These are phyloP conservation scores for Plebejus anna DNA, from an alignment of 2,888 invertebrate genomes.

Conservation along the genomic window DNA sequence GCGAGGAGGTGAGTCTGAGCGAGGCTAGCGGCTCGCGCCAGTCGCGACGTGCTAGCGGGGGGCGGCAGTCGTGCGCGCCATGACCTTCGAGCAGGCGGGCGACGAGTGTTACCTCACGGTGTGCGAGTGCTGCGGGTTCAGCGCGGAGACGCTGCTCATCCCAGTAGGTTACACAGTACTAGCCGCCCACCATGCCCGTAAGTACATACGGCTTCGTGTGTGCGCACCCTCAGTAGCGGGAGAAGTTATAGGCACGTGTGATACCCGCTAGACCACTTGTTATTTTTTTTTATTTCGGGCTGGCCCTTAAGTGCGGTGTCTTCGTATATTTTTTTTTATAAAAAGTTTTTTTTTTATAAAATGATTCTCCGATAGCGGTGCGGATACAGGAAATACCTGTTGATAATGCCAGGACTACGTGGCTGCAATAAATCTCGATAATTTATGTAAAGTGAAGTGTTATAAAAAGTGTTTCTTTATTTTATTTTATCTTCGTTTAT, in stretches of 20 bases:
- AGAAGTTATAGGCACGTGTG: background rate
- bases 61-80: slow-evolving; percentile 76
- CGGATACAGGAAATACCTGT: background rate
- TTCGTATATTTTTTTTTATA: background rate
- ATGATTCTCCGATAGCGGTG: no score
- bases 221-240: slow-evolving; percentile 2
- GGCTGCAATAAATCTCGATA: background rate
- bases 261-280: background rate
- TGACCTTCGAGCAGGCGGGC: slow-evolving; percentile 74
- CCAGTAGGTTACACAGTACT: slow-evolving; percentile 77
- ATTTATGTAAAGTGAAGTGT: slow-evolving; percentile 2
- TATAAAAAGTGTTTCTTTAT: background rate
- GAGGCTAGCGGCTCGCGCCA: slow-evolving; percentile 55
- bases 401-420: background rate
- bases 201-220: slow-evolving; percentile 51
- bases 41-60: slow-evolving; percentile 59
- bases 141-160: slow-evolving; percentile 72
- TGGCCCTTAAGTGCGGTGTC: background rate
- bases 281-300: background rate
- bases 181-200: slow-evolving; percentile 70
- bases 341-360: background rate
- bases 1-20: slow-evolving; percentile 59
- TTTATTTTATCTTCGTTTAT: background rate
- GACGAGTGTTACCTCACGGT: slow-evolving; percentile 74
- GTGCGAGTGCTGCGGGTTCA: slow-evolving; percentile 79